phyloP scores from a whole-genome alignment of 1,140 invertebrate genomes.

The Euura lappo region DNA sequence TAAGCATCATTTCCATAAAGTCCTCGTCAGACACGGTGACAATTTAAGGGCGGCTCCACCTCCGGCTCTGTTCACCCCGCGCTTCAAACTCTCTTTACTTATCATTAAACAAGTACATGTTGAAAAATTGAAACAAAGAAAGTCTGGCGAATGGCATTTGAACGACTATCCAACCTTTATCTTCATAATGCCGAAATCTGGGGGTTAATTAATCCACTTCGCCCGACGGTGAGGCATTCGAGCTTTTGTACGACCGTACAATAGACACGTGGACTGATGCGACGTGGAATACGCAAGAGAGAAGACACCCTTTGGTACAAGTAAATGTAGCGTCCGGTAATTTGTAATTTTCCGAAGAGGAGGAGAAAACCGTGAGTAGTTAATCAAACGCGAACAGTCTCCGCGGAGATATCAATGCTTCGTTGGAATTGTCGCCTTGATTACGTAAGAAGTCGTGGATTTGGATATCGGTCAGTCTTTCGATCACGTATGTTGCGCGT shows the following conservation, averaged over 20 bases:
- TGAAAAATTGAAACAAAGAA: constrained; percentile 55
- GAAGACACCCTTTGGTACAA: not conserved
- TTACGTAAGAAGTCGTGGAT: too few species aligned
- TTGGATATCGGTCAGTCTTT: constrained; percentile 7
- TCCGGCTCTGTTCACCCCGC: constrained; percentile 17
- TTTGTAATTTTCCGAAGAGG: not conserved
- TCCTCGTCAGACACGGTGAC: constrained; percentile 22
- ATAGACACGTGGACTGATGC: not conserved
- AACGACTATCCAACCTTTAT: too few species aligned
- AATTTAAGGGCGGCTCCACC: constrained; percentile 17
- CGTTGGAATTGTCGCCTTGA: not conserved
- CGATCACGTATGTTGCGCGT: constrained; percentile 3
- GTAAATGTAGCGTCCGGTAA: not conserved
- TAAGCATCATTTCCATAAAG: constrained; percentile 59
- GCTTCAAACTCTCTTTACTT: constrained; percentile 50
- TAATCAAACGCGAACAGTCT: not conserved
- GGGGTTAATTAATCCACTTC: too few species aligned
- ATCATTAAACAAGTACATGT: constrained; percentile 56
- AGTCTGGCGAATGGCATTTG: too few species aligned
- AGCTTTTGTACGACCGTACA: not conserved
- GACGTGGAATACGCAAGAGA: not conserved
- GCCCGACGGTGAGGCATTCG: not conserved
- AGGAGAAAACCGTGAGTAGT: not conserved
- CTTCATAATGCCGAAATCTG: too few species aligned
- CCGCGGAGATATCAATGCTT: not conserved